Evolutionary conservation across 2,888 invertebrate species (phyloP).

Genomic region (Fragum fragum): DNA sequence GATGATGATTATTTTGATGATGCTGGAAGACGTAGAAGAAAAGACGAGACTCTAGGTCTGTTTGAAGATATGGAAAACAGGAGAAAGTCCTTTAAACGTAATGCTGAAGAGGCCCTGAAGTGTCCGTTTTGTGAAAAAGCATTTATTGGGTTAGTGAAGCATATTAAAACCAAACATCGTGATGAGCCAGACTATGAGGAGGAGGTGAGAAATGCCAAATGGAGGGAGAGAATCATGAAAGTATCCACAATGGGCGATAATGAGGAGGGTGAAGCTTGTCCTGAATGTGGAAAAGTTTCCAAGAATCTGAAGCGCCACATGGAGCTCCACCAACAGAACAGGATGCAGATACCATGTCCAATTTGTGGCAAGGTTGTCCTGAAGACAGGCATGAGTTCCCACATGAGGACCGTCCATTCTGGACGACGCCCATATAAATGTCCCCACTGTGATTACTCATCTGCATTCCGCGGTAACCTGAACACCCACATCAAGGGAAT

Average conservation of each 20-base stretch:
- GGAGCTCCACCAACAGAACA: constrained; percentile 83
- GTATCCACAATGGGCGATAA: constrained; percentile 81
- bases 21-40: constrained; percentile 65
- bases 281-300: constrained; percentile 83
- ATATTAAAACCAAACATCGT: constrained; percentile 83
- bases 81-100: constrained; percentile 79
- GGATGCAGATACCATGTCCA: constrained; percentile 84
- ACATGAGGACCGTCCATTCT: constrained; percentile 84
- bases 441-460: constrained; percentile 84
- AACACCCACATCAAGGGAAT: constrained; percentile 85
- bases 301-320: constrained; percentile 84
- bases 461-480: constrained; percentile 83
- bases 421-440: constrained; percentile 84
- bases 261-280: constrained; percentile 81
- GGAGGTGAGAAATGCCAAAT: constrained; percentile 84
- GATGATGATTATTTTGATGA: constrained; percentile 75
- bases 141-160: constrained; percentile 83
- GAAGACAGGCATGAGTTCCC: constrained; percentile 84
- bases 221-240: constrained; percentile 84
- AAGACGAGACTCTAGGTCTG: constrained; percentile 79
- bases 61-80: constrained; percentile 82
- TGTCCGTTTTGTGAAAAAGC: constrained; percentile 84
- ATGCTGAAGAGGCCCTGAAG: constrained; percentile 83
- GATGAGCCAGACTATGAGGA: constrained; percentile 84
- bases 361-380: constrained; percentile 84